A percentile compares a stretch with the other conserved stretches of the same genome.
Conservation (phyloP, 2,797 vertebrate genomes). For the Buphagus erythrorhynchus region DNA sequence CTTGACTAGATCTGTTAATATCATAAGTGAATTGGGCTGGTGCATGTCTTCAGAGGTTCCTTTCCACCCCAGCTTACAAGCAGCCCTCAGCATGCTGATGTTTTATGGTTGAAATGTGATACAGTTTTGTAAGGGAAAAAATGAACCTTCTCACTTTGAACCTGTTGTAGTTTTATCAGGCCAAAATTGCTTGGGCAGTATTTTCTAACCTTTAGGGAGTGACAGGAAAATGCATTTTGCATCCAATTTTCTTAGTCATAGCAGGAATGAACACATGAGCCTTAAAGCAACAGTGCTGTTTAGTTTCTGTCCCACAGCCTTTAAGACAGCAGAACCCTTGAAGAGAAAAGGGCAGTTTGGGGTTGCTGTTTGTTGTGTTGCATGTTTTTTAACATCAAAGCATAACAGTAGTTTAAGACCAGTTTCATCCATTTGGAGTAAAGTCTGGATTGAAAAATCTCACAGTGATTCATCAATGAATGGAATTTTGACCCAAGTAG, state of each 20-base stretch:
- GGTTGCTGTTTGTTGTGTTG: neutral
- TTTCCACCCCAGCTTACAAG: neutral
- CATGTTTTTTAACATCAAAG: neutral
- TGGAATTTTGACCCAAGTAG: neutral
- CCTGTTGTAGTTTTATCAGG: neutral
- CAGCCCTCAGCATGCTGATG: neutral
- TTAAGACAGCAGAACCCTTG: neutral
- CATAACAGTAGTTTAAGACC: neutral
- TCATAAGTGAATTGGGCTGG: neutral
- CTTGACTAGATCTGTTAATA: constrained; percentile 32
- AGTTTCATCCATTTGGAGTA: neutral
- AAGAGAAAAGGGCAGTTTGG: neutral
- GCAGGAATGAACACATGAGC: neutral
- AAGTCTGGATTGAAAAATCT: neutral
- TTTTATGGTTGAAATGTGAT: neutral
- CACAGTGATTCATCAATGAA: neutral
- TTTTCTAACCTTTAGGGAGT: constrained; percentile 53
- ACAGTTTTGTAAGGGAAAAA: constrained; percentile 7
- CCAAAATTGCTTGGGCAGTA: neutral
- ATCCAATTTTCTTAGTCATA: constrained; percentile 48
- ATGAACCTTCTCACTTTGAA: constrained; percentile 24
- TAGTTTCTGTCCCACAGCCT: neutral
- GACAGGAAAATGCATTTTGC: constrained; percentile 46
- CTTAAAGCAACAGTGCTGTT: neutral
- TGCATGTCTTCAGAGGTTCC: constrained; percentile 7